Conservation (phyloP, 2,888 invertebrate genomes). For the Scaptomyza cyrtandrae region DNA sequence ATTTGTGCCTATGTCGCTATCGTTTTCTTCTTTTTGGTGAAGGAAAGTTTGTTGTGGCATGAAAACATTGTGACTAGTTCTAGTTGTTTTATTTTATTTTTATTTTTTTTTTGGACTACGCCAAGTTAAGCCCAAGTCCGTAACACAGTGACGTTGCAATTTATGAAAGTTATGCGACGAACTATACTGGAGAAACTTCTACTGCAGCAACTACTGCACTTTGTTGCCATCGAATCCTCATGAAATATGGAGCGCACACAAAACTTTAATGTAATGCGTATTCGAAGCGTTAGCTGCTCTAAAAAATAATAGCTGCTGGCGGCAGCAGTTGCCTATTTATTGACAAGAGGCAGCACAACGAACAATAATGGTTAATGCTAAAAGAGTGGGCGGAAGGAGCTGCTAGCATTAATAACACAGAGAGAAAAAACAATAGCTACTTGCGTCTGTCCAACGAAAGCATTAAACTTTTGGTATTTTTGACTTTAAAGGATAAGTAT, state of each 20-base stretch:
- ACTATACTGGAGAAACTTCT: constrained; percentile 8
- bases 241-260: constrained; percentile 45
- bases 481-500: neutral
- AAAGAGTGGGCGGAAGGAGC: neutral
- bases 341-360: constrained; percentile 21
- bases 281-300: constrained; percentile 28
- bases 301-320: constrained; percentile 15
- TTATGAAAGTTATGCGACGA: constrained; percentile 61
- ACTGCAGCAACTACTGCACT: constrained; percentile 46
- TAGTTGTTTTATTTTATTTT: neutral
- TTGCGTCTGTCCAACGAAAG: too few relatives aligned
- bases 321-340: constrained; percentile 24
- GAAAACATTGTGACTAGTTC: constrained; percentile 25
- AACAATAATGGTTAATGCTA: constrained; percentile 39
- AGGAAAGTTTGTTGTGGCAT: constrained; percentile 48
- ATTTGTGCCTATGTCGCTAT: constrained; percentile 39
- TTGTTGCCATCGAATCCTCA: constrained; percentile 37
- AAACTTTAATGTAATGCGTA: constrained; percentile 46
- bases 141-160: constrained; percentile 63
- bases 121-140: constrained; percentile 30
- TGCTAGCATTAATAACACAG: neutral
- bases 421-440: neutral
- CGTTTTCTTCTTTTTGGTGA: constrained; percentile 13
- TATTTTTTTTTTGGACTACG: neutral
- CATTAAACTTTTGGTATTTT: neutral